A percentile compares a stretch with the other conserved stretches of the same genome.
phyloP scores from a whole-genome alignment of 1,140 invertebrate genomes.

The Rhyzopertha dominica region DNA sequence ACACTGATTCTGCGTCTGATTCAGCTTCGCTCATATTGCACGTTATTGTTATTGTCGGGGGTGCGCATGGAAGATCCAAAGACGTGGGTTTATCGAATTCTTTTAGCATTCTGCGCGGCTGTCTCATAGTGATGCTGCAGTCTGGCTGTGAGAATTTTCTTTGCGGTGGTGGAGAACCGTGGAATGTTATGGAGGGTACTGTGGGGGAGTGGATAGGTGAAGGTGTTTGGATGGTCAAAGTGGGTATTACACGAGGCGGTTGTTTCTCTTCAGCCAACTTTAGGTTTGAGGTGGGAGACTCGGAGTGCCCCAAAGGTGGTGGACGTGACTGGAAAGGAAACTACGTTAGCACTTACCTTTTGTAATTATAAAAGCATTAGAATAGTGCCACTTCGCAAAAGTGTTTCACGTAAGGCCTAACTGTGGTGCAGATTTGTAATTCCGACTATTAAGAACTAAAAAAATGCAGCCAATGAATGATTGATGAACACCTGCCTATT shows the following conservation, averaged over 20 bases:
- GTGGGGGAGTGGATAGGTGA: slow-evolving; percentile 51
- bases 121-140: slow-evolving; percentile 34
- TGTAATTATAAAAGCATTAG: too few species aligned
- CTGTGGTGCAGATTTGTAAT: too few species aligned
- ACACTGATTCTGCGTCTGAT: slow-evolving; percentile 61
- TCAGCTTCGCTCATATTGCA: slow-evolving; percentile 67
- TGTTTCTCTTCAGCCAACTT: slow-evolving; percentile 34
- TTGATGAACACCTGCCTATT: too few species aligned
- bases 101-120: slow-evolving; percentile 44
- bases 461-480: too few species aligned
- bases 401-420: too few species aligned
- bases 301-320: slow-evolving; percentile 41
- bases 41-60: slow-evolving; percentile 69
- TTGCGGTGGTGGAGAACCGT: slow-evolving; percentile 59
- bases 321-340: slow-evolving; percentile 49
- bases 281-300: slow-evolving; percentile 12
- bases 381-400: too few species aligned
- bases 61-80: slow-evolving; percentile 58
- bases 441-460: too few species aligned
- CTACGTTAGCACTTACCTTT: slow-evolving; percentile 15
- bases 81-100: slow-evolving; percentile 57
- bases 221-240: slow-evolving; percentile 57
- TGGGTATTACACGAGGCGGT: slow-evolving; percentile 53
- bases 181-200: slow-evolving; percentile 40
- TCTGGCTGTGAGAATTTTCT: slow-evolving; percentile 43